Percentiles rank a stretch among this genome's conserved stretches.
Conservation (phyloP, 2,888 invertebrate genomes). For the Macaria notata region DNA sequence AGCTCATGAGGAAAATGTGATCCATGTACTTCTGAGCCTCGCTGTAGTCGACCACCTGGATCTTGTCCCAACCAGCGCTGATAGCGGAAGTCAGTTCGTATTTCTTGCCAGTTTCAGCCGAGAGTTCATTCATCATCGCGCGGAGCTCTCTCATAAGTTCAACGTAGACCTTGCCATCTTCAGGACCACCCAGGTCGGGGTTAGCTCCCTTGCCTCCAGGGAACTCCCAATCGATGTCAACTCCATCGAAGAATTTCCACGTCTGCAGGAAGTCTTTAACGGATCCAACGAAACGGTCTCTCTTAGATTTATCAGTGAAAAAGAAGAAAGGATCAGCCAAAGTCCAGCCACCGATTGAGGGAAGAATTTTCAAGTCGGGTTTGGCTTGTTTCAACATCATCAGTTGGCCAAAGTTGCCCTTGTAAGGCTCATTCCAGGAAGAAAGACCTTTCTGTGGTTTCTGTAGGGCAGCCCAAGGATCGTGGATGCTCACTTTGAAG, state of each 20-base stretch:
- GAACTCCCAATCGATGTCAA: conserved; percentile 79
- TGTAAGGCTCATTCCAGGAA: conserved; percentile 78
- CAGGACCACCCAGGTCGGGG: conserved; percentile 68
- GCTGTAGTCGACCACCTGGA: conserved; percentile 74
- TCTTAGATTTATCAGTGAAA: conserved; percentile 66
- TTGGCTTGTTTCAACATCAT: conserved; percentile 75
- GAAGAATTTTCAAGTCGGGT: conserved; percentile 72
- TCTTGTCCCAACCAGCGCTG: conserved; percentile 77
- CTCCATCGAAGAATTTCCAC: conserved; percentile 78
- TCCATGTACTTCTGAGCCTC: conserved; percentile 76
- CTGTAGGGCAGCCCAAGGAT: conserved; percentile 76
- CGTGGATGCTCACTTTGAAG: conserved; percentile 75
- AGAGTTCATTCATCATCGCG: conserved; percentile 68
- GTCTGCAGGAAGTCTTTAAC: conserved; percentile 74
- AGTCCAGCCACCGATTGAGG: conserved; percentile 76
- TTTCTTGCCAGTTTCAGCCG: conserved; percentile 66
- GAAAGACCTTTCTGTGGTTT: conserved; percentile 74
- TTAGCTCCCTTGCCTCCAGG: conserved; percentile 78
- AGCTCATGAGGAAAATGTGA: conserved; percentile 77
- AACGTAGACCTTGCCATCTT: conserved; percentile 69
- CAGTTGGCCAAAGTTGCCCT: conserved; percentile 75
- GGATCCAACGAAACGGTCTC: conserved; percentile 68
- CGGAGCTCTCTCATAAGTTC: conserved; percentile 70
- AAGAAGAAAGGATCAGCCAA: conserved; percentile 77
- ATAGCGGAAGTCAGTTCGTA: conserved; percentile 78